Base-by-base conservation (phyloP, 2,797 vertebrate species). In the Oceanodroma leucorhoa region DNA sequence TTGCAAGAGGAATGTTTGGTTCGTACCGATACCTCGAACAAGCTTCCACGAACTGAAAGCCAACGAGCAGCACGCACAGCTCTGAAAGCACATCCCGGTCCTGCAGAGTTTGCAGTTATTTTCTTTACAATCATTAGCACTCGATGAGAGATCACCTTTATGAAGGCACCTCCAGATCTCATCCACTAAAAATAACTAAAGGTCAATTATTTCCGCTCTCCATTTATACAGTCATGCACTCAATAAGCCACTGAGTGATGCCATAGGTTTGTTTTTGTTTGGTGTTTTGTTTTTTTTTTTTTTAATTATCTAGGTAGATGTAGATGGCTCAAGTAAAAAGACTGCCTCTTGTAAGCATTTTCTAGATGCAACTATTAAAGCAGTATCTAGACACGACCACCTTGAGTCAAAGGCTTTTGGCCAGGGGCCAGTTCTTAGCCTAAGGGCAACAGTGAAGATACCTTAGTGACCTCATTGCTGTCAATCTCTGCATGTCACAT, bases 11-110 rank as follows among this genome's bases (percentile, higher is more conserved):
- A 82, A 15, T 0, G 8, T 60, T 64, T 11, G 15, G 11, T 60
- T 76, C 43, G 48, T 18, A 5, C 18, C 0, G 1, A 1, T 20
- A n/a, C 40, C 58, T 6, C 3, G 3, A 50, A 66, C 2, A 1
- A 57, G 55, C 50, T 29, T 24, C 66, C 32, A 46, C 1, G 1
- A 55, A 48, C 38, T 29, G n/a, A 89, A 55, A 55, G 10, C 15
- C 43, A 43, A 41, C 2, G 2, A 12, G 20, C 18, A 23, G 61
- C 2, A 20, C 0, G 5, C 13, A 4, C 30, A 10, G 34, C 29
- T 58, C 20, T 7, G 23, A 34, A 34, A 57, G 46, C 14, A n/a
- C 14, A 14, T 11, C 36, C 21, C 3, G 3, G 34, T 40, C 54
- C 54, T 11, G 11, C 50, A 18, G 40, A 19, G 16, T 53, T 51